A percentile compares a stretch with the other conserved stretches of the same genome.
These are phyloP conservation scores for Leuciscus idus DNA, from an alignment of 2,113 vertebrate species.

Conservation along the genomic window DNA sequence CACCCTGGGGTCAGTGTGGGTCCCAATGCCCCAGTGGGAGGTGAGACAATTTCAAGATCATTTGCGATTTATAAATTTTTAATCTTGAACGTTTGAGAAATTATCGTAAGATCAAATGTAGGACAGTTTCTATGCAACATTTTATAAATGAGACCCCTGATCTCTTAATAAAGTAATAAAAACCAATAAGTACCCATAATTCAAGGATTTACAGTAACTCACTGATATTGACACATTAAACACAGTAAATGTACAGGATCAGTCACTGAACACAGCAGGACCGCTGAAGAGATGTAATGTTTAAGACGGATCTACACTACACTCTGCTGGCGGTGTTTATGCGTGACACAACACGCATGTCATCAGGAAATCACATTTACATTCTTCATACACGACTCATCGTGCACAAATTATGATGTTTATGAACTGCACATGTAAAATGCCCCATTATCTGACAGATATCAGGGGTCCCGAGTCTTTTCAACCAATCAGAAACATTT, in stretches of 20 bases:
- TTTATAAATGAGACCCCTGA: background rate
- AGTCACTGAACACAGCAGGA: background rate
- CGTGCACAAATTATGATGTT: background rate
- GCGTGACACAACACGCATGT: background rate
- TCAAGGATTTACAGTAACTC: background rate
- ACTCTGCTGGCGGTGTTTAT: background rate
- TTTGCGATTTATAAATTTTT: too few relatives aligned
- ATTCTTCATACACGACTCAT: background rate
- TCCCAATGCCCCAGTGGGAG: too few relatives aligned
- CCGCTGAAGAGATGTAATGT: too few relatives aligned
- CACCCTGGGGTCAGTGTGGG: too few relatives aligned
- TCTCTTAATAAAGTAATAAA: background rate
- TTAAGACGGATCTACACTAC: background rate
- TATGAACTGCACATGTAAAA: background rate
- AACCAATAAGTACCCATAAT: background rate
- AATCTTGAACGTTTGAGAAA: too few relatives aligned
- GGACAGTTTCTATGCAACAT: too few relatives aligned
- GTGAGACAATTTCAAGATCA: too few relatives aligned
- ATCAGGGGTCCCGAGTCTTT: too few relatives aligned
- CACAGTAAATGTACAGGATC: background rate
- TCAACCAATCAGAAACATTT: too few relatives aligned
- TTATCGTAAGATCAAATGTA: too few relatives aligned
- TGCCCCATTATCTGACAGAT: background rate
- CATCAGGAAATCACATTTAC: background rate
- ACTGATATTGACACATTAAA: background rate